A percentile compares a stretch with the other conserved stretches of the same genome.
These are phyloP conservation scores for Drosophila tanythrix DNA, from an alignment of 2,888 invertebrate species.

Conservation along the genomic window DNA sequence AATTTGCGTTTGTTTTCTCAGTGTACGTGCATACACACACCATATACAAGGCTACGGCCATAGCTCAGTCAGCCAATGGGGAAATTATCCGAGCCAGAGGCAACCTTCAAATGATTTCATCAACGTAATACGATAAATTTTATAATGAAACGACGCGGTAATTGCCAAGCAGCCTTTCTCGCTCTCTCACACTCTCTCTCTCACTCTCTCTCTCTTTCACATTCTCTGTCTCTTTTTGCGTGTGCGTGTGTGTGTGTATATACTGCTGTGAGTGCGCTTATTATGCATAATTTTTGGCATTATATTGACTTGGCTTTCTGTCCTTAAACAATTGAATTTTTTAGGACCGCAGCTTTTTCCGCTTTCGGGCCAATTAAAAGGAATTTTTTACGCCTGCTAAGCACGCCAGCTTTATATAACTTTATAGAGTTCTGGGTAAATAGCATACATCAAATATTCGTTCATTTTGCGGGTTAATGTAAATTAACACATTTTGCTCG, in stretches of 20 bases:
- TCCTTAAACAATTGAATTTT: conserved; percentile 29
- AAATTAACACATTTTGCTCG: conserved; percentile 16
- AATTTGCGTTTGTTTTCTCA: background rate
- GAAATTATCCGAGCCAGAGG: conserved; percentile 61
- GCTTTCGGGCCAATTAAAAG: conserved; percentile 41
- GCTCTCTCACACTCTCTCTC: background rate
- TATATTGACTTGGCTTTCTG: conserved; percentile 48
- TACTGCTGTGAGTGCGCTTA: conserved; percentile 20
- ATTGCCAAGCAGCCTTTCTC: conserved; percentile 49
- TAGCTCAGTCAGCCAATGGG: conserved; percentile 60
- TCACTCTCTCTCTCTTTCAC: background rate
- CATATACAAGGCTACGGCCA: conserved; percentile 7
- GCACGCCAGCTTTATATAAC: background rate
- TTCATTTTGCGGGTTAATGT: background rate
- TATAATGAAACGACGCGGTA: conserved; percentile 79
- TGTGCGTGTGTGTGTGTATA: background rate
- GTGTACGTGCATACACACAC: background rate
- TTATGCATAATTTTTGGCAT: conserved; percentile 56
- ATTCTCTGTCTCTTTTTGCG: background rate
- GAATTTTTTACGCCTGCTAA: conserved; percentile 16
- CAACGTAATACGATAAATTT: conserved; percentile 81
- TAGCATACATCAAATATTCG: conserved; percentile 3
- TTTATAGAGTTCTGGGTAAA: background rate
- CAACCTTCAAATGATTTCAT: conserved; percentile 76
- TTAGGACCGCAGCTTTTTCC: background rate